Percentiles rank a stretch among this genome's conserved stretches.
phyloP scores from a whole-genome alignment of 2,113 vertebrate species.

The Actinemys pallida region DNA sequence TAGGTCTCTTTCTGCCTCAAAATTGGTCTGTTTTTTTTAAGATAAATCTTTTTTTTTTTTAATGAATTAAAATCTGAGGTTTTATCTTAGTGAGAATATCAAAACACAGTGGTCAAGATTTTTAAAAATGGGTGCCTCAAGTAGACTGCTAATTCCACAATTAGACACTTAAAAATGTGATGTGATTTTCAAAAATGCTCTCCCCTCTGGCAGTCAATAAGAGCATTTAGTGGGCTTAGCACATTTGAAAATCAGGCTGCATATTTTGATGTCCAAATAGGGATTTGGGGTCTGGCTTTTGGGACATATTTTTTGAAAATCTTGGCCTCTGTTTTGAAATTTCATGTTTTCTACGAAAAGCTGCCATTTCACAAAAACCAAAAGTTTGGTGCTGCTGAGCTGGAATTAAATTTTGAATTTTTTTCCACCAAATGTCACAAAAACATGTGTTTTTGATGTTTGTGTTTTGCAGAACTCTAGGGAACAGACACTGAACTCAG shows the following conservation, averaged over 20 bases:
- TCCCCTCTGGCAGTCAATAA: not conserved
- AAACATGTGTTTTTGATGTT: not conserved
- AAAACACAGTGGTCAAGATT: not conserved
- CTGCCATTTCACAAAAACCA: not conserved
- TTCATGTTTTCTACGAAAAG: not conserved
- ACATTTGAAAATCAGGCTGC: not conserved
- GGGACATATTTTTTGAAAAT: not conserved
- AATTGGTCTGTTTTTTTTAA: not conserved
- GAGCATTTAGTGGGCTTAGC: not conserved
- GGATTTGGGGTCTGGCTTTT: not conserved
- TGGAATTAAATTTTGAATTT: not conserved
- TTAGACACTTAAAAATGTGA: not conserved
- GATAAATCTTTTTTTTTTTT: not conserved
- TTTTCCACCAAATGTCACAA: not conserved
- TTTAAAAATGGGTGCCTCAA: accelerated
- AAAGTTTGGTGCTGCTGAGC: not conserved
- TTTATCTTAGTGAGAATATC: not conserved
- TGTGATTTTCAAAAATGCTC: not conserved
- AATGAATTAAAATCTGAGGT: not conserved
- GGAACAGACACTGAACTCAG: not conserved
- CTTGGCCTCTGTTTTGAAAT: not conserved
- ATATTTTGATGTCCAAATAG: not conserved
- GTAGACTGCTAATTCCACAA: not conserved
- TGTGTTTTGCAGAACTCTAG: not conserved
- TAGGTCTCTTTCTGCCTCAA: not conserved